Evolutionary conservation across 2,113 vertebrate genomes (phyloP).

Genomic region (Dipodomys stephensi): DNA sequence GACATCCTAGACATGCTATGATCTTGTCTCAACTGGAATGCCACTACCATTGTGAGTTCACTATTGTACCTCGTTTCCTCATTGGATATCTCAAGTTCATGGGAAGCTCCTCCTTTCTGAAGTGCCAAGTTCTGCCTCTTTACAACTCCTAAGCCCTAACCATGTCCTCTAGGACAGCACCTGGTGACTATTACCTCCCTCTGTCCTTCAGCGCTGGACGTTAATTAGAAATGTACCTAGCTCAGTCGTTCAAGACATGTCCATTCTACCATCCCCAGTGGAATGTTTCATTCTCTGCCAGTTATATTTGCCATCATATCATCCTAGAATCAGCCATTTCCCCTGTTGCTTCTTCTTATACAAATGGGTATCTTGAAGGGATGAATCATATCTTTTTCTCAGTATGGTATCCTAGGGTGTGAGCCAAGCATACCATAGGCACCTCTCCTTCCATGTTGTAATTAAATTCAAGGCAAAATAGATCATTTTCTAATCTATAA

Average conservation of each 20-base stretch:
- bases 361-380: not conserved
- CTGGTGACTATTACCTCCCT: not conserved
- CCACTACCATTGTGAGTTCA: not conserved
- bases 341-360: not conserved
- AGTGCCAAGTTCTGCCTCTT: not conserved
- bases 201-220: not conserved
- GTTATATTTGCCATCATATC: not conserved
- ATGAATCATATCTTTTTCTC: not conserved
- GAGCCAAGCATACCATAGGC: not conserved
- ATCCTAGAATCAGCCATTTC: not conserved
- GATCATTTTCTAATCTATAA: not conserved
- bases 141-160: not conserved
- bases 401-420: not conserved
- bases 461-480: slow-evolving; percentile 54
- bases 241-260: not conserved
- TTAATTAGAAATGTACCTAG: not conserved
- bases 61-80: not conserved
- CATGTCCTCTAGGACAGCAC: not conserved
- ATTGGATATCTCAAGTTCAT: not conserved
- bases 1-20: not conserved
- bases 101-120: not conserved
- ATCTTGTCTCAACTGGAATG: not conserved
- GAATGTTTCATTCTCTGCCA: not conserved
- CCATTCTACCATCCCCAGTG: not conserved
- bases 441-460: not conserved